Conservation (phyloP, 2,888 invertebrate genomes). For the Nineta flava region DNA sequence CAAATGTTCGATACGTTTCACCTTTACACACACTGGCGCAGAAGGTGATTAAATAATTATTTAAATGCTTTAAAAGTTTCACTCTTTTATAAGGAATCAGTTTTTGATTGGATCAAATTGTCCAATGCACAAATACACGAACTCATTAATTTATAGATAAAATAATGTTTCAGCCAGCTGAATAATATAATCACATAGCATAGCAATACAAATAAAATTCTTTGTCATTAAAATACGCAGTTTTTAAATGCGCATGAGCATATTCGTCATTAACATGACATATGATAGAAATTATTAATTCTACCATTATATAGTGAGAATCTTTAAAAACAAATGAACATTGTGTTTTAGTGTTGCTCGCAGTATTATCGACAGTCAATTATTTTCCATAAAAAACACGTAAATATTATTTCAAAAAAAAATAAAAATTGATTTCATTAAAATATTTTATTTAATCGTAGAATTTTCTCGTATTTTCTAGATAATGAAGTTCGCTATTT, state of each 20-base stretch:
- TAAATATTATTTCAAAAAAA: no score
- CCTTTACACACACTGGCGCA: conserved; percentile 89
- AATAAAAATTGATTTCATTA: neutral
- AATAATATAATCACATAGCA: neutral
- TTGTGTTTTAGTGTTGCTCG: no score
- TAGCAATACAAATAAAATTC: neutral
- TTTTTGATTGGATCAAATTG: neutral
- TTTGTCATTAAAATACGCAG: conserved; percentile 4
- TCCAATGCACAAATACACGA: no score
- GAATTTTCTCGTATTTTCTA: neutral
- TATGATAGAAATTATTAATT: neutral
- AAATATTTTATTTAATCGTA: neutral
- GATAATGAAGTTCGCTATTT: conserved; percentile 39
- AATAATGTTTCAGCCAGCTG: neutral
- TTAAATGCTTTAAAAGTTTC: conserved; percentile 2
- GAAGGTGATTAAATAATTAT: conserved; percentile 45
- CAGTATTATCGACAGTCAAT: no score
- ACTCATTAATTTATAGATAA: neutral
- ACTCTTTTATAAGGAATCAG: neutral
- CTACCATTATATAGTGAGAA: no score
- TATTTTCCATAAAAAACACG: no score
- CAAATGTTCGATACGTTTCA: conserved; percentile 21
- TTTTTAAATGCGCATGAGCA: conserved; percentile 3
- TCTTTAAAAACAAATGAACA: no score
- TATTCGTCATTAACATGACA: conserved; percentile 2